Evolutionary conservation across 2,797 vertebrate species (phyloP).

Genomic region (Manis javanica): DNA sequence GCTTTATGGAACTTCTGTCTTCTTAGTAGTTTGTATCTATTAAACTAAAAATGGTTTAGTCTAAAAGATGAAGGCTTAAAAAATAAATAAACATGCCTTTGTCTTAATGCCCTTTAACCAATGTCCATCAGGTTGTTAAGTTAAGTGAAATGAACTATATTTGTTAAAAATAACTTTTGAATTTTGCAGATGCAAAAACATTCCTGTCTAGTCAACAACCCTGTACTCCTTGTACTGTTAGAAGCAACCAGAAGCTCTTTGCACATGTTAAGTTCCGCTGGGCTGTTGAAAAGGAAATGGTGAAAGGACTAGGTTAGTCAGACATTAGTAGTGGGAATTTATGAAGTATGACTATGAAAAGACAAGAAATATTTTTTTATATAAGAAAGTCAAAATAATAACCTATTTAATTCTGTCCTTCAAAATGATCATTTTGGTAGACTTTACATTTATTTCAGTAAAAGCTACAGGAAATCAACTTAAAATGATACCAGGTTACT

Average conservation of each 20-base stretch:
- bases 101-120: background rate
- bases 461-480: background rate
- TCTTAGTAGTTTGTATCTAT: background rate
- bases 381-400: background rate
- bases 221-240: background rate
- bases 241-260: background rate
- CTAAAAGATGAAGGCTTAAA: conserved; percentile 33
- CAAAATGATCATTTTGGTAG: background rate
- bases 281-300: background rate
- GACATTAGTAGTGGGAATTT: background rate
- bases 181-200: conserved; percentile 13
- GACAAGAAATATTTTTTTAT: background rate
- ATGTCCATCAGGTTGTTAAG: background rate
- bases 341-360: background rate
- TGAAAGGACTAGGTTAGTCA: background rate
- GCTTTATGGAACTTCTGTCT: background rate
- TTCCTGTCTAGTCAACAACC: background rate
- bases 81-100: background rate
- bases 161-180: conserved; percentile 49
- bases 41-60: conserved; percentile 39
- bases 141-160: conserved; percentile 10
- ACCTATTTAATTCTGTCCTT: background rate
- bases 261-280: background rate
- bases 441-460: conserved; percentile 16
- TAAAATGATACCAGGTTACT: background rate